Conservation (phyloP, 2,888 invertebrate genomes). For the Stenichneumon culpator region DNA sequence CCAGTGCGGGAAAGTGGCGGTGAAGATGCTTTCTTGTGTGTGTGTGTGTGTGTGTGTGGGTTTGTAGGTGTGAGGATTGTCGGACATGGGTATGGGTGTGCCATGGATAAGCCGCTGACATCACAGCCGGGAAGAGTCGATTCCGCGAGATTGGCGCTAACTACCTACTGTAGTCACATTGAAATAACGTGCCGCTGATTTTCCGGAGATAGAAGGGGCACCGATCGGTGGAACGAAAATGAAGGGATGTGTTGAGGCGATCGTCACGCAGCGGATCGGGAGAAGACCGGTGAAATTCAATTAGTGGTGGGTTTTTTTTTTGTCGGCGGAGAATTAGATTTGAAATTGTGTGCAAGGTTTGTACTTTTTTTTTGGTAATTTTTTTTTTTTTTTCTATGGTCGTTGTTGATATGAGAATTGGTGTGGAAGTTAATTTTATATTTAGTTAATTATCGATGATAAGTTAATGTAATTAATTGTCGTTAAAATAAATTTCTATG, state of each 20-base stretch:
- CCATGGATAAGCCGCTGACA: conserved; percentile 25
- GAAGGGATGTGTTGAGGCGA: not conserved
- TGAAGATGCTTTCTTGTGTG: not conserved
- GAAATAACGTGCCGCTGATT: conserved; percentile 25
- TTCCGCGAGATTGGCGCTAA: conserved; percentile 19
- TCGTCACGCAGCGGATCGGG: not conserved
- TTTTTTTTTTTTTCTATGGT: not conserved
- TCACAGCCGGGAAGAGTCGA: conserved; percentile 11
- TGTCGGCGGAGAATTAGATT: not conserved
- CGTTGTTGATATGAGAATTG: no score
- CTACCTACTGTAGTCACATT: conserved; percentile 16
- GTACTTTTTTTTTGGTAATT: not conserved
- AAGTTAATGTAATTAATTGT: no score
- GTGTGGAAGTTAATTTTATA: no score
- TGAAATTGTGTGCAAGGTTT: not conserved
- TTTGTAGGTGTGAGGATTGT: not conserved
- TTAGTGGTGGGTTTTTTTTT: not conserved
- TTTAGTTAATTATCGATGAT: no score
- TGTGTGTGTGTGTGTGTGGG: not conserved
- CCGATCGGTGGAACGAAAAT: not conserved
- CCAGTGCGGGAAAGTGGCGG: conserved; percentile 24
- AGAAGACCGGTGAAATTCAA: not conserved
- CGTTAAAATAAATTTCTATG: no score
- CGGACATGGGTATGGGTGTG: not conserved
- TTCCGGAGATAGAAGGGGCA: not conserved